phyloP scores from a whole-genome alignment of 2,888 invertebrate genomes.

The Diarsia mendica region DNA sequence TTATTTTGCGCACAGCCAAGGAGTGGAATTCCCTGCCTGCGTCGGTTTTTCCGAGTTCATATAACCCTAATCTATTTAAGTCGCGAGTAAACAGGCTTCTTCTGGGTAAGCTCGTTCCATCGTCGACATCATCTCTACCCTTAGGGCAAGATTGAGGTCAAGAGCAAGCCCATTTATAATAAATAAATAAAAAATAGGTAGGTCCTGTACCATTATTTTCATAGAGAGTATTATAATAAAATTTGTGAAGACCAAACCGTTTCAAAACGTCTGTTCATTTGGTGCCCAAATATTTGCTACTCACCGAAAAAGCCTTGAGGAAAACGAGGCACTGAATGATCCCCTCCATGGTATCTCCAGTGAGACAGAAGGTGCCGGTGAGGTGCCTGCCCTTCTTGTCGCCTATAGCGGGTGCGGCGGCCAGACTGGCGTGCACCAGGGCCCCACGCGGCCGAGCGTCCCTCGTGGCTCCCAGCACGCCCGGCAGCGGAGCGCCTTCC shows the following conservation, averaged over 20 bases:
- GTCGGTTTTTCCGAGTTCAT: too few relatives aligned
- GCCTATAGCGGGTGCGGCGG: constrained; percentile 93
- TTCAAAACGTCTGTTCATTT: not conserved
- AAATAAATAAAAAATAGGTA: too few relatives aligned
- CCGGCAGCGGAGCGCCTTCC: constrained; percentile 93
- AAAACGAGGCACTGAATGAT: constrained; percentile 98
- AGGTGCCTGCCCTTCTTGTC: constrained; percentile 94
- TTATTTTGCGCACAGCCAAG: too few relatives aligned
- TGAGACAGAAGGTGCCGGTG: constrained; percentile 96
- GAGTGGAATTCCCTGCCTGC: too few relatives aligned
- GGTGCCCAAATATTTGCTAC: constrained; percentile 75
- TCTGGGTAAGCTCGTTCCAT: too few relatives aligned
- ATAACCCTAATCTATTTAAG: too few relatives aligned
- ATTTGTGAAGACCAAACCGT: not conserved
- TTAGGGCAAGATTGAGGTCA: too few relatives aligned
- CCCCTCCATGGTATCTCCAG: constrained; percentile 98
- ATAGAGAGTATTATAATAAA: not conserved
- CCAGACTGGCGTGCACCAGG: constrained; percentile 94
- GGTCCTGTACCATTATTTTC: not conserved
- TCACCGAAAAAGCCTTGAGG: constrained; percentile 98
- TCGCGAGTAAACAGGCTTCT: too few relatives aligned
- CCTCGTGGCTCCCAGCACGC: constrained; percentile 88
- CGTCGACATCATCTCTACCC: too few relatives aligned
- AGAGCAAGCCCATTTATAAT: too few relatives aligned
- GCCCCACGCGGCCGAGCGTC: constrained; percentile 92